Evolutionary conservation across 2,888 invertebrate species (phyloP).

Genomic region (Ditylenchus weischeri): DNA sequence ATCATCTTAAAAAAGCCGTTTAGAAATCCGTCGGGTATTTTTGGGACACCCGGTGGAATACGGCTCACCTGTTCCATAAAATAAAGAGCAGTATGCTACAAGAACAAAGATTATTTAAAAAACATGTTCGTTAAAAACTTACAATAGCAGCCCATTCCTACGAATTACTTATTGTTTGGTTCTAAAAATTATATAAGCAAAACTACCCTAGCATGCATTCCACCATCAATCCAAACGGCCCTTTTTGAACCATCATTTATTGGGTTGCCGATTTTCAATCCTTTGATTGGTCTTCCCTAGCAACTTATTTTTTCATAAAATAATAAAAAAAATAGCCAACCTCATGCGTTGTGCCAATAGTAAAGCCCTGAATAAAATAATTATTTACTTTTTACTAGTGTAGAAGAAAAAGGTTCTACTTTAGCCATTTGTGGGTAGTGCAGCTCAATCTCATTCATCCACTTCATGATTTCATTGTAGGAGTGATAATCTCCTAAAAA

Average conservation of each 20-base stretch:
- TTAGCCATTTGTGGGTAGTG: conserved; percentile 50
- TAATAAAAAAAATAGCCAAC: conserved; percentile 12
- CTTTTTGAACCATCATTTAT: conserved; percentile 42
- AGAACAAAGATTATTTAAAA: conserved; percentile 28
- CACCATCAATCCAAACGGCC: conserved; percentile 57
- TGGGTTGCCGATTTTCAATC: conserved; percentile 54
- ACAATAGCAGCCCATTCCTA: conserved; percentile 21
- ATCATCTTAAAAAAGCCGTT: too few relatives aligned
- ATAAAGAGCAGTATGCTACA: conserved; percentile 51
- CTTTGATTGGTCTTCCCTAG: conserved; percentile 43
- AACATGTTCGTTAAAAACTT: conserved; percentile 22
- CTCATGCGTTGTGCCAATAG: conserved; percentile 52
- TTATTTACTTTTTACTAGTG: background rate
- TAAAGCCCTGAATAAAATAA: conserved; percentile 32
- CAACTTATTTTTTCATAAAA: too few relatives aligned
- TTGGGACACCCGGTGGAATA: too few relatives aligned
- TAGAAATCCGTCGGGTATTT: too few relatives aligned
- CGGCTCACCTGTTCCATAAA: conserved; percentile 53
- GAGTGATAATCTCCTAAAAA: conserved; percentile 53
- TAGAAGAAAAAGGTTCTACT: conserved; percentile 17
- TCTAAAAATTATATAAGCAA: background rate
- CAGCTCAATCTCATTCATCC: conserved; percentile 53
- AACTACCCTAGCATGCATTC: conserved; percentile 50
- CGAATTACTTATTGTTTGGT: background rate
- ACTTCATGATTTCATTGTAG: conserved; percentile 50